phyloP scores from a whole-genome alignment of 2,113 vertebrate species.

The Micromys minutus region DNA sequence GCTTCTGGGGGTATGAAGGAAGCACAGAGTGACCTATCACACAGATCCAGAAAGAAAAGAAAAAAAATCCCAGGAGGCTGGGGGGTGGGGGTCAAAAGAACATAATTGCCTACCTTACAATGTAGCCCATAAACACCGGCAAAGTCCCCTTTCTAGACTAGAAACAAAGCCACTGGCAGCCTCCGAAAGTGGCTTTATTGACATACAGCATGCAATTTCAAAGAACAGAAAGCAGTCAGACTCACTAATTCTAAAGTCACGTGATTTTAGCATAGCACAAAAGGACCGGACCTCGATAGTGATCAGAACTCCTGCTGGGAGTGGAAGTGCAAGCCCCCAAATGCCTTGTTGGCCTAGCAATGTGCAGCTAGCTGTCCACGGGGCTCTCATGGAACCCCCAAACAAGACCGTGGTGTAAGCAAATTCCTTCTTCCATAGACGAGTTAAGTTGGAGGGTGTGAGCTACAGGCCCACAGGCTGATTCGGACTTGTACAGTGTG shows the following conservation, averaged over 20 bases:
- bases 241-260: neutral
- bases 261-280: neutral
- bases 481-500: neutral
- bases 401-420: neutral
- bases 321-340: neutral
- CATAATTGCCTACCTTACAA: neutral
- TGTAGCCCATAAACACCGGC: accelerated
- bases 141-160: neutral
- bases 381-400: neutral
- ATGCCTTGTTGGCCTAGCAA: neutral
- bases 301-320: neutral
- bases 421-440: neutral
- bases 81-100: neutral
- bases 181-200: neutral
- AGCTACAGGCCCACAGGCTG: neutral
- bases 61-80: neutral
- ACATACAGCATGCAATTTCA: neutral
- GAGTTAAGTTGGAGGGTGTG: neutral
- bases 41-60: too few species aligned
- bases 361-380: neutral
- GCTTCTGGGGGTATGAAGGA: neutral
- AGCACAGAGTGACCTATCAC: neutral
- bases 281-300: neutral
- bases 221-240: neutral
- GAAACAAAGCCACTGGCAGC: neutral